These are phyloP conservation scores for Arctia plantaginis DNA, from an alignment of 2,888 invertebrate genomes.

Conservation along the genomic window DNA sequence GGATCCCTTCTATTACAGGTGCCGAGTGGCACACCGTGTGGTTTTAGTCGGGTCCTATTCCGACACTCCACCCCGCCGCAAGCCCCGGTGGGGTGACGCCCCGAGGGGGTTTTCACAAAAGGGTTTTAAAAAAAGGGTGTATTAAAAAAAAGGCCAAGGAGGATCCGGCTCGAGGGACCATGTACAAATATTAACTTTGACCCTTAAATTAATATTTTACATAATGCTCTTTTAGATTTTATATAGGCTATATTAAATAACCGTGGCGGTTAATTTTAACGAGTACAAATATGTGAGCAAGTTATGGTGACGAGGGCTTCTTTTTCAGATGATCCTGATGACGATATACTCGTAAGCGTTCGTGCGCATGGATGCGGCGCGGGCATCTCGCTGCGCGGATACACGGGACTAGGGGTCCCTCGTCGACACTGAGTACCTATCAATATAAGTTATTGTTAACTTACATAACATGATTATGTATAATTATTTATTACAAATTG, in stretches of 20 bases:
- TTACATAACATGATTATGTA: background rate
- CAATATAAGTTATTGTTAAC: background rate
- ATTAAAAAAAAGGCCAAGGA: no score
- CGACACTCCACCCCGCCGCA: no score
- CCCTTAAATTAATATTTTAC: no score
- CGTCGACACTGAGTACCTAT: background rate
- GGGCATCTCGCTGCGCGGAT: constrained; percentile 27
- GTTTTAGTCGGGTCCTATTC: no score
- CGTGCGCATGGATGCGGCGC: constrained; percentile 9
- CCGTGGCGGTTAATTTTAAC: background rate
- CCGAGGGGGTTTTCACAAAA: no score
- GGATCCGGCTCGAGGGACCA: no score
- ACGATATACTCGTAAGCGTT: constrained; percentile 87
- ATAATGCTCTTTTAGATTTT: background rate
- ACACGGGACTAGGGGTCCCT: constrained; percentile 2
- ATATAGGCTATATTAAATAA: background rate
- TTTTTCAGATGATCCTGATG: constrained; percentile 88
- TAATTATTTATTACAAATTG: constrained; percentile 28
- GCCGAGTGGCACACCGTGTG: no score
- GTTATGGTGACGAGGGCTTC: background rate
- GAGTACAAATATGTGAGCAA: background rate
- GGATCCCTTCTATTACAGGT: no score
- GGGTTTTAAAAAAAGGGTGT: no score
- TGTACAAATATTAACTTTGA: no score
- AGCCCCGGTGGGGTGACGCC: no score